Conservation (phyloP, 2,113 vertebrate genomes). For the Paraplagusia blochii region DNA sequence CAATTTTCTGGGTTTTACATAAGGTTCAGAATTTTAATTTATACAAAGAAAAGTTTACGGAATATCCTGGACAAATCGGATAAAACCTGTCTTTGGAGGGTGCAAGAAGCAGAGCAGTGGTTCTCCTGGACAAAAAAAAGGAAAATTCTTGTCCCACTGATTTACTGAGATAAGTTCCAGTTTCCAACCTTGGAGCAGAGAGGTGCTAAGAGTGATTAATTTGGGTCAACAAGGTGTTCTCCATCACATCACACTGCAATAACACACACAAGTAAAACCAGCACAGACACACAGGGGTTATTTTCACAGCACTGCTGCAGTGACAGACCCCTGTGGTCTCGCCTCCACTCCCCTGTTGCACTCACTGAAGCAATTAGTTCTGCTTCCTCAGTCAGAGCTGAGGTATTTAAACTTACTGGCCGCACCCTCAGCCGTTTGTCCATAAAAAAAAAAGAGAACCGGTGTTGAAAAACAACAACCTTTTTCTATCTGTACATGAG, state of each 20-base stretch:
- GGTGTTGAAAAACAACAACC: neutral
- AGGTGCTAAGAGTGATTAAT: constrained; percentile 1
- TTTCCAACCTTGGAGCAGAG: constrained; percentile 3
- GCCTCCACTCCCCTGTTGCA: constrained; percentile 22
- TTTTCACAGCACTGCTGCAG: neutral
- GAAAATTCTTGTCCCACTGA: constrained; percentile 5
- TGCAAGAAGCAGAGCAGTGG: constrained; percentile 16
- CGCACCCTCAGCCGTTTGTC: constrained; percentile 20
- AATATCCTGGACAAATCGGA: neutral
- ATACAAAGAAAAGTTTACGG: neutral
- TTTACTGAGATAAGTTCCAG: constrained; percentile 36
- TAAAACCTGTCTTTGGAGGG: constrained; percentile 40
- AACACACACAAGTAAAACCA: neutral
- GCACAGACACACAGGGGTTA: neutral
- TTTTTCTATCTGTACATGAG: neutral
- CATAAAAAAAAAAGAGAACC: constrained; percentile 5
- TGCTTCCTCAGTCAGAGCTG: constrained; percentile 27
- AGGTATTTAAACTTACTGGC: constrained; percentile 41
- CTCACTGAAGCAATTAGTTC: constrained; percentile 53
- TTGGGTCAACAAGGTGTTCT: constrained; percentile 9
- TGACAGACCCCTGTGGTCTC: constrained; percentile 16
- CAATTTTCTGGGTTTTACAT: too few species aligned
- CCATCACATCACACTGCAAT: constrained; percentile 14
- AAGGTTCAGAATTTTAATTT: neutral
- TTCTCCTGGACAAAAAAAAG: constrained; percentile 21